Base-by-base conservation (phyloP, 53 echinoderm and acorn worm species). In the Patiria pectinifera region DNA sequence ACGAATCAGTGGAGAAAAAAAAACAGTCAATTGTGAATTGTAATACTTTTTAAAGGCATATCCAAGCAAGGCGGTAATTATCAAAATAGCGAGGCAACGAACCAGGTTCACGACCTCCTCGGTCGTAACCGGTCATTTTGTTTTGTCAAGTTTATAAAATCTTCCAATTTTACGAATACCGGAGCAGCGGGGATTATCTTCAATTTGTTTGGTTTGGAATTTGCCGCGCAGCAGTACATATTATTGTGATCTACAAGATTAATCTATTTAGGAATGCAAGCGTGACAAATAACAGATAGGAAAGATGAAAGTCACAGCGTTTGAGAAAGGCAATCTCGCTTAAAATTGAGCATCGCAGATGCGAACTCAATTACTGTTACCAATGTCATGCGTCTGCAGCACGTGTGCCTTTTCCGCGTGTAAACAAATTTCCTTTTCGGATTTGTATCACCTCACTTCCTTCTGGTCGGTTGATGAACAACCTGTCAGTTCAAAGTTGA, bases 141-240 rank as follows among this genome's bases (percentile, higher is more conserved):
- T 76, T 46, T 18, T 11, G 79, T 3, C 46, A 22, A 79, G 6
- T 9, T 76, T 44, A 14, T 11, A 13, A 79, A 6, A 45, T 79
- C 48, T 45, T 43, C 14, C 26, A 53, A 6, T 43, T 43, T 18
- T 26, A 63, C 3, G 13, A 16, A 85, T 85, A 2, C 47, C 85
- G 13, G 44, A 70, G 16, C 69, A 13, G 45, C 69, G 11, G 25
- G 45, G 26, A 24, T 13, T 44, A 5, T 83, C 11, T 83, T 61
- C 11, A 53, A 62, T 61, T 35, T 43, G 69, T 85, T 84, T 85
- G 85, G 69, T 69, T 69, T 69, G 85, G n/a, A 85, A 85, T 70
- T 85, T 44, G 16, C 23, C 8, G 7, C 66, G 16, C 85, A 69
- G 70, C 45, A 66, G 15, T 59, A 16, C 62, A 45, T 19, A 10